phyloP scores from a whole-genome alignment of 2,113 vertebrate species.

The Saguinus midas region DNA sequence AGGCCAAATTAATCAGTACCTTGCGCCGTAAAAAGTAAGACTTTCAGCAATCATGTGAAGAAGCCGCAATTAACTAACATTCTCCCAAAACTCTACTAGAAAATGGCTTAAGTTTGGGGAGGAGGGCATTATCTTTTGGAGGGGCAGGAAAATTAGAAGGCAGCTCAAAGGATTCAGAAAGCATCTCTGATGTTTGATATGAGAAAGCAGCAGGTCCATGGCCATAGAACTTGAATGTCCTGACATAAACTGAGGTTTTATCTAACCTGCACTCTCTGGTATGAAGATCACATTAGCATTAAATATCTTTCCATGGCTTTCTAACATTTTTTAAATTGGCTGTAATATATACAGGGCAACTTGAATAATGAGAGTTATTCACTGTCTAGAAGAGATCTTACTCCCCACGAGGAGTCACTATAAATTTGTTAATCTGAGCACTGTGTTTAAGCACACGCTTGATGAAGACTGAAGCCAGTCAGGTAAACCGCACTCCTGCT shows the following conservation, averaged over 20 bases:
- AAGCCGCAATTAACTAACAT: accelerated
- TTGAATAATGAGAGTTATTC: not conserved
- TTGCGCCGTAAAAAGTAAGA: not conserved
- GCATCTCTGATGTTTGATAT: not conserved
- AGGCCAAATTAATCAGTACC: not conserved
- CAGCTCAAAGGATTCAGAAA: not conserved
- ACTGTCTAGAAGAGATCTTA: not conserved
- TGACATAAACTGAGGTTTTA: not conserved
- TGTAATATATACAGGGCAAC: not conserved
- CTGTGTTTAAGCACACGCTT: not conserved
- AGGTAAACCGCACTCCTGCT: not conserved
- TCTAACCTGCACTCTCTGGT: not conserved
- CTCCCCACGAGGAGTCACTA: not conserved
- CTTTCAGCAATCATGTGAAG: not conserved
- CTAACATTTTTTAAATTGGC: not conserved
- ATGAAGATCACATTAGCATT: not conserved
- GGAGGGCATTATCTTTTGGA: not conserved
- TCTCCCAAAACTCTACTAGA: not conserved
- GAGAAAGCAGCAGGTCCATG: not conserved
- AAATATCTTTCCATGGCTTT: not conserved
- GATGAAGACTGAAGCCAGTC: not conserved
- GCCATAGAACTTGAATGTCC: not conserved
- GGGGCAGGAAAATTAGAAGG: not conserved
- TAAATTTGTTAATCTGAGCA: not conserved
- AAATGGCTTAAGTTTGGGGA: not conserved